These are phyloP conservation scores for Maccullochella peelii DNA, from an alignment of 2,113 vertebrate species.

Conservation along the genomic window DNA sequence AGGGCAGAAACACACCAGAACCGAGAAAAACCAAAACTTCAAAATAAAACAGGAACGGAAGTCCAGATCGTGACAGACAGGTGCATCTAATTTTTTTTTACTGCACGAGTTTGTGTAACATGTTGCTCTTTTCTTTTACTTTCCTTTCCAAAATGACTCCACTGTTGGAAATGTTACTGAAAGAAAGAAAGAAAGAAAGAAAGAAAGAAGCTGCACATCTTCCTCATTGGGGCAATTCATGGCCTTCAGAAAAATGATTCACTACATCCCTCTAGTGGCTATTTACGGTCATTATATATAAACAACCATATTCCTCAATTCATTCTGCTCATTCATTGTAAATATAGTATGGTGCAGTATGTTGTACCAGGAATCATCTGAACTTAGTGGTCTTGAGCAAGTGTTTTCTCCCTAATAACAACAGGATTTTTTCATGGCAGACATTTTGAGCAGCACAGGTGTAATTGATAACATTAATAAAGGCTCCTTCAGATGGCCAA, in stretches of 20 bases:
- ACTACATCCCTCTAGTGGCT: slow-evolving; percentile 52
- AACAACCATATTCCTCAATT: not conserved
- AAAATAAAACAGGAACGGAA: no score
- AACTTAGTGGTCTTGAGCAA: not conserved
- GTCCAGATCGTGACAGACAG: no score
- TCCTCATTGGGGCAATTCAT: not conserved
- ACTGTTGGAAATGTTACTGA: no score
- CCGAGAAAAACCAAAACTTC: no score
- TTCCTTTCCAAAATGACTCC: not conserved
- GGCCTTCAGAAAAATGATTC: not conserved
- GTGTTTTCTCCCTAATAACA: not conserved
- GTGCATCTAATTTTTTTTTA: not conserved
- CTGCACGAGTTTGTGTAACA: not conserved
- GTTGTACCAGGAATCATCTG: not conserved
- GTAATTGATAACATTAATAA: not conserved
- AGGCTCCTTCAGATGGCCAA: not conserved
- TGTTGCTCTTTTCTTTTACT: not conserved
- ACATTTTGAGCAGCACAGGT: not conserved
- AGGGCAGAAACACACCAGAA: no score
- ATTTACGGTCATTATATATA: slow-evolving; percentile 10
- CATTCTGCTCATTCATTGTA: not conserved
- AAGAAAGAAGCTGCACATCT: not conserved
- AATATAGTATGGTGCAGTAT: no score
- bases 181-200: slow-evolving; percentile 4
- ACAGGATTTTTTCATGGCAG: not conserved